Base-by-base conservation (phyloP, 2,113 vertebrate species). In the Neogobius melanostomus region DNA sequence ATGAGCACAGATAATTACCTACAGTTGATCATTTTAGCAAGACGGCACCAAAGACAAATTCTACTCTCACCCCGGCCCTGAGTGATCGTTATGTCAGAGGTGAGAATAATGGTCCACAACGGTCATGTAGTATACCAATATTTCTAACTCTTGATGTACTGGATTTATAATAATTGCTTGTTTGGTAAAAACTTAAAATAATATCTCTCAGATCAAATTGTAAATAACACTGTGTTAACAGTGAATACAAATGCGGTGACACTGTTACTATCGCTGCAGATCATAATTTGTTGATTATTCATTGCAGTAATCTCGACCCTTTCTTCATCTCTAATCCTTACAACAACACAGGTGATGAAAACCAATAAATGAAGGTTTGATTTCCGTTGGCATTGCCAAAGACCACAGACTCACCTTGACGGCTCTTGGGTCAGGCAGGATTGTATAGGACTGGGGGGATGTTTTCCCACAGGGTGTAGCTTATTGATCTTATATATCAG, bases 321-420 rank as follows among this genome's bases (percentile, higher is more conserved):
- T 71, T 85, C 87, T 90, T 90, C 81, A 91, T 90, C 89, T 88
- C 72, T 79, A 71, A 90, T 87, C 84, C 89, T 85, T 89, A 84
- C 77, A 84, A 87, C 85, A 92, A 92, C 87, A 92, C 14, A 12
- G 43, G 69, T 82, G 78, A 79, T 36, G 66, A 88, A 86, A 90
- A 91, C 87, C 79, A 91, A 92, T 89, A 91, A 91, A 91, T 85
- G 87, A 77, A 83, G 77, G 76, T 88, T 90, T 62, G 85, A 88
- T 91, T 92, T 91, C 91, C 85, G 77, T 47, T 56, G 1, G 28
- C 36, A 36, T 11, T 80, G 90, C 92, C 92, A 93, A 92, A 85
- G 82, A 88, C 87, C 84, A 91, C 90, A 92, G 78, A 62, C 85
- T 88, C 82, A 87, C 90, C 89, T 92, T 87, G 72, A 66, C 68